Percentiles rank a stretch among this genome's conserved stretches.
Evolutionary conservation across 2,797 vertebrate species (phyloP).

Genomic region (Lacerta viridis): DNA sequence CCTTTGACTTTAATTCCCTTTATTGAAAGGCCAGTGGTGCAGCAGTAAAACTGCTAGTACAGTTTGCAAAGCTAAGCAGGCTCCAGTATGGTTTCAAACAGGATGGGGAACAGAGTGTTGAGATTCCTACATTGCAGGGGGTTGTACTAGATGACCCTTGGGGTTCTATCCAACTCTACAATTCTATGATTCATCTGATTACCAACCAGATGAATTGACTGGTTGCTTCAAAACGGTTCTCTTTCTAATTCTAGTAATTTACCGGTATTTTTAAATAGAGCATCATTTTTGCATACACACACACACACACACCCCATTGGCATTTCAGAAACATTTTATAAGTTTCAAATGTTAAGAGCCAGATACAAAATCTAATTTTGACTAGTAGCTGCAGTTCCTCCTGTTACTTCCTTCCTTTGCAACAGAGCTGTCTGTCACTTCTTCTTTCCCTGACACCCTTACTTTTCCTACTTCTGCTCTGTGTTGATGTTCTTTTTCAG

Average conservation of each 20-base stretch:
- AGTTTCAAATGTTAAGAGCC: not conserved
- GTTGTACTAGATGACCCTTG: too few species aligned
- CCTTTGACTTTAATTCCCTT: not conserved
- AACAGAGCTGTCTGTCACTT: too few species aligned
- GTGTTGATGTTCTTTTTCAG: not conserved
- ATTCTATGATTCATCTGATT: not conserved
- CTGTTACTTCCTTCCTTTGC: not conserved
- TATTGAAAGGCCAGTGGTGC: too few species aligned
- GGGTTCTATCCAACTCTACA: too few species aligned
- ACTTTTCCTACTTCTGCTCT: not conserved
- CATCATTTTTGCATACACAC: not conserved
- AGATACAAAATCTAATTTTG: not conserved
- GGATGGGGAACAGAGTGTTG: too few species aligned
- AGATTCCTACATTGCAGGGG: too few species aligned
- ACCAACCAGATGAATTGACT: too few species aligned
- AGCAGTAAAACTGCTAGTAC: too few species aligned
- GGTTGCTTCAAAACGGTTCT: not conserved
- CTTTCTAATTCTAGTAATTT: not conserved
- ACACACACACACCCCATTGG: not conserved
- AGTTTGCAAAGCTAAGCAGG: not conserved
- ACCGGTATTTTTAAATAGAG: not conserved
- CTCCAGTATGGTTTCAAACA: too few species aligned
- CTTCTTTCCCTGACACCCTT: not conserved
- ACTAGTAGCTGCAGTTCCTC: not conserved
- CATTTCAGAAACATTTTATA: not conserved